These are phyloP conservation scores for Cydia amplana DNA, from an alignment of 1,140 invertebrate genomes.

Conservation along the genomic window DNA sequence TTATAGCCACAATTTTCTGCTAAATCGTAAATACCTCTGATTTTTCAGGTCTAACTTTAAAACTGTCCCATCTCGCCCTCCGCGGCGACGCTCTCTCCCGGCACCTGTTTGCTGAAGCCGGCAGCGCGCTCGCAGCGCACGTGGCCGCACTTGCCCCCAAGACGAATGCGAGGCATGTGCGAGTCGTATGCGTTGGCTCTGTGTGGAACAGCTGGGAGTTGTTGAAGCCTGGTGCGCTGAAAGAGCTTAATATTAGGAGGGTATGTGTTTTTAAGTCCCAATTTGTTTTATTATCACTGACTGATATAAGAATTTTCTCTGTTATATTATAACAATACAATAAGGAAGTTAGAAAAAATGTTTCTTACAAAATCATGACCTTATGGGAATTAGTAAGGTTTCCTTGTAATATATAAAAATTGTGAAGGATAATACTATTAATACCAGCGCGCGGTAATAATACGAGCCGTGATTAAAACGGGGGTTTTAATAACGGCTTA, in stretches of 20 bases:
- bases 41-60: conserved; percentile 85
- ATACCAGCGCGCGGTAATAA: no score
- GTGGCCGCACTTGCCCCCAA: conserved; percentile 86
- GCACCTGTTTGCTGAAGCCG: conserved; percentile 89
- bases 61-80: conserved; percentile 85
- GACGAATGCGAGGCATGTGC: conserved; percentile 82
- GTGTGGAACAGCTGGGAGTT: conserved; percentile 97
- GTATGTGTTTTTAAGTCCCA: conserved; percentile 41
- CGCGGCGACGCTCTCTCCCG: conserved; percentile 86
- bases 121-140: conserved; percentile 87
- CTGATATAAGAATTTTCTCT: no score
- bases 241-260: conserved; percentile 77
- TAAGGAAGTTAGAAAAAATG: no score
- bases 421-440: no score
- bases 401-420: no score
- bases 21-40: not conserved
- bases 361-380: no score
- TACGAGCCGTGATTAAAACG: no score
- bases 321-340: no score
- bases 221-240: conserved; percentile 85
- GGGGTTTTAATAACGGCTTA: no score
- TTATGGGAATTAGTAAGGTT: no score
- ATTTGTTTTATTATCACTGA: not conserved
- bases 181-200: conserved; percentile 95
- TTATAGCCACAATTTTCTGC: no score